phyloP scores from a whole-genome alignment of 2,888 invertebrate species.

The Corbicula japonica region DNA sequence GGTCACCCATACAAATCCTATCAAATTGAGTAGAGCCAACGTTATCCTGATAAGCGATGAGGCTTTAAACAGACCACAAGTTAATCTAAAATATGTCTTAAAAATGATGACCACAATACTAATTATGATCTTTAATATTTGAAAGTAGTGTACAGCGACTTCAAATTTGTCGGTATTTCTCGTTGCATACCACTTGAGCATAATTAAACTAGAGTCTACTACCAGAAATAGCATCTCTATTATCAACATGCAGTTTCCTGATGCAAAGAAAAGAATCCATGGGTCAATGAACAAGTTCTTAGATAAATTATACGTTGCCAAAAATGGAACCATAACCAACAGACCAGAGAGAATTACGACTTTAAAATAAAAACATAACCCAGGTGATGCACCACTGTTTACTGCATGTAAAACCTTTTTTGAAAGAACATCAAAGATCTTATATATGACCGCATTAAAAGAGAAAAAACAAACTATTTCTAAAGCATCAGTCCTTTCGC shows the following conservation, averaged over 20 bases:
- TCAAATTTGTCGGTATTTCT: slow-evolving; percentile 2
- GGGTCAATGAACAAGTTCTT: neutral
- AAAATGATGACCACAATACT: neutral
- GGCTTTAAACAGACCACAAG: slow-evolving; percentile 13
- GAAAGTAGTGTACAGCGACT: slow-evolving; percentile 6
- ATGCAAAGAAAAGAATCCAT: slow-evolving; percentile 13
- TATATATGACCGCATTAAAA: neutral
- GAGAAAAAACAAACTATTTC: slow-evolving; percentile 6
- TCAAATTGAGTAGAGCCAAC: neutral
- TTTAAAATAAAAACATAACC: slow-evolving; percentile 2
- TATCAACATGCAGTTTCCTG: neutral
- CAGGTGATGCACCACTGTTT: neutral
- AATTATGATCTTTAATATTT: neutral
- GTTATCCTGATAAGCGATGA: slow-evolving; percentile 13
- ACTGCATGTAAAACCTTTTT: neutral
- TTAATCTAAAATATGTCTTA: slow-evolving; percentile 10
- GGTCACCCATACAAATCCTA: neutral
- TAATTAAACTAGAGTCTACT: neutral
- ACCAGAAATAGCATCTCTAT: neutral
- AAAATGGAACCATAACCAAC: neutral
- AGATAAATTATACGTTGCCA: neutral
- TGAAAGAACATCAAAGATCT: slow-evolving; percentile 1
- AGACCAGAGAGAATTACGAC: slow-evolving; percentile 3
- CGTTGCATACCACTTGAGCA: neutral
- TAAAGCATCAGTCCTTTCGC: slow-evolving; percentile 9